Evolutionary conservation across 2,113 vertebrate genomes (phyloP).

Genomic region (Percopsis transmontana): DNA sequence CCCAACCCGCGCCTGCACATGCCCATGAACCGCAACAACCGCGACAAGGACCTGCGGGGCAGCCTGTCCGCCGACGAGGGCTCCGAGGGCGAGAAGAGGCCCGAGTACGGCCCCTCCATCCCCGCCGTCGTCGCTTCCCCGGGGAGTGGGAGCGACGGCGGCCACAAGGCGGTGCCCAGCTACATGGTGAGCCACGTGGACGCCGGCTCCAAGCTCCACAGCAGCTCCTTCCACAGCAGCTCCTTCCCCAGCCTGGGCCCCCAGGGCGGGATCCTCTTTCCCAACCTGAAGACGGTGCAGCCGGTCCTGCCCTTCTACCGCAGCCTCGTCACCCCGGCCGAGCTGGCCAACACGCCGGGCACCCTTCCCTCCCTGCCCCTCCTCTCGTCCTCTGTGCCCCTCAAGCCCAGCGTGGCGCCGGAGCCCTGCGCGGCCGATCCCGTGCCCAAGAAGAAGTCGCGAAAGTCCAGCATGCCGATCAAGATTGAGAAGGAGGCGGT

Average conservation of each 20-base stretch:
- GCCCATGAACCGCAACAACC: slow-evolving; percentile 97
- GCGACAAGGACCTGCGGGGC: slow-evolving; percentile 90
- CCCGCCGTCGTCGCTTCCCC: slow-evolving; percentile 55
- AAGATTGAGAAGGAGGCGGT: slow-evolving; percentile 93
- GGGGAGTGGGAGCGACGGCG: slow-evolving; percentile 45
- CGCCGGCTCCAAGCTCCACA: slow-evolving; percentile 80
- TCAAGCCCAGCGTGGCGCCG: slow-evolving; percentile 75
- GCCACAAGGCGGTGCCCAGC: slow-evolving; percentile 76
- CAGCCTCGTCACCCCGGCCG: slow-evolving; percentile 91
- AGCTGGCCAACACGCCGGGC: slow-evolving; percentile 93
- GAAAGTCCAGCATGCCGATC: slow-evolving; percentile 98
- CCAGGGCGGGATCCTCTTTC: slow-evolving; percentile 90
- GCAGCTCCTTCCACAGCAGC: slow-evolving; percentile 66
- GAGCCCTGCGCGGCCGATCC: slow-evolving; percentile 76
- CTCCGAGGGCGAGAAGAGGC: slow-evolving; percentile 75
- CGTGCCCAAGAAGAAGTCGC: slow-evolving; percentile 97
- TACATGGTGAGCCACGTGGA: slow-evolving; percentile 82
- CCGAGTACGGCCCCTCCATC: slow-evolving; percentile 71
- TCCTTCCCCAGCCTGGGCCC: slow-evolving; percentile 80
- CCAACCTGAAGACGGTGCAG: slow-evolving; percentile 94
- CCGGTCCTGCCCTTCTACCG: slow-evolving; percentile 96
- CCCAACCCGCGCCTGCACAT: slow-evolving; percentile 97
- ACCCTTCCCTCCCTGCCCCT: slow-evolving; percentile 90
- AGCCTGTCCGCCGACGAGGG: slow-evolving; percentile 75
- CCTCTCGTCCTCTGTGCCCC: slow-evolving; percentile 86